A percentile compares a stretch with the other conserved stretches of the same genome.
Evolutionary conservation across 2,113 vertebrate species (phyloP).

Genomic region (Ranitomeya variabilis): DNA sequence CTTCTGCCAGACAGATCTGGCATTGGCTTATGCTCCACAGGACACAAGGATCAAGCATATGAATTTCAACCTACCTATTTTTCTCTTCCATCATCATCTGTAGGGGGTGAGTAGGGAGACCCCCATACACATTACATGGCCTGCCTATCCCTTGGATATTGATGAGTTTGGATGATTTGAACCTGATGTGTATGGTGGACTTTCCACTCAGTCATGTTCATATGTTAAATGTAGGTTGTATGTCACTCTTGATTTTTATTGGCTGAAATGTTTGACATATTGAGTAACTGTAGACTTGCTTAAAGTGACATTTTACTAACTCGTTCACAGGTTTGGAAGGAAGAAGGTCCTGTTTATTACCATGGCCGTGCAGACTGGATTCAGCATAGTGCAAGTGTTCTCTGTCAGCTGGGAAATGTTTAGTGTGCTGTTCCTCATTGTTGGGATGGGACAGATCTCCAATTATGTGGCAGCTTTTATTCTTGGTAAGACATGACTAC

Average conservation of each 20-base stretch:
- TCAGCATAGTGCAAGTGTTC: constrained; percentile 85
- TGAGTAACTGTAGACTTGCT: not conserved
- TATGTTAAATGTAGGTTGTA: too few species aligned
- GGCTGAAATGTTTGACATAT: not conserved
- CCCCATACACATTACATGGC: too few species aligned
- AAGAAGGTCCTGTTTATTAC: constrained; percentile 82
- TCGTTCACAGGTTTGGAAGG: constrained; percentile 82
- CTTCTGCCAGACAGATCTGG: too few species aligned
- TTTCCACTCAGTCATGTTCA: too few species aligned
- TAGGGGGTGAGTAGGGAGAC: too few species aligned
- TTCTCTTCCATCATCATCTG: too few species aligned
- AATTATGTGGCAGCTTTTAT: constrained; percentile 90
- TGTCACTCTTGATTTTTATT: not conserved
- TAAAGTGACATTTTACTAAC: not conserved
- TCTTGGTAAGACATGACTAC: constrained; percentile 76
- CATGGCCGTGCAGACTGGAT: constrained; percentile 80
- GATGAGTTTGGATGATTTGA: too few species aligned
- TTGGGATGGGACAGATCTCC: constrained; percentile 86
- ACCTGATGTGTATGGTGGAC: too few species aligned
- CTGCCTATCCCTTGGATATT: too few species aligned
- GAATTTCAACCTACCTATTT: too few species aligned
- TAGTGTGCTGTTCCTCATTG: constrained; percentile 79
- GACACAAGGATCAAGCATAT: too few species aligned
- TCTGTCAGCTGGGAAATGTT: constrained; percentile 85
- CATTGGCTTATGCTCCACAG: too few species aligned